Evolutionary conservation across 2,888 invertebrate genomes (phyloP).

Genomic region (Stegana nigrithorax): DNA sequence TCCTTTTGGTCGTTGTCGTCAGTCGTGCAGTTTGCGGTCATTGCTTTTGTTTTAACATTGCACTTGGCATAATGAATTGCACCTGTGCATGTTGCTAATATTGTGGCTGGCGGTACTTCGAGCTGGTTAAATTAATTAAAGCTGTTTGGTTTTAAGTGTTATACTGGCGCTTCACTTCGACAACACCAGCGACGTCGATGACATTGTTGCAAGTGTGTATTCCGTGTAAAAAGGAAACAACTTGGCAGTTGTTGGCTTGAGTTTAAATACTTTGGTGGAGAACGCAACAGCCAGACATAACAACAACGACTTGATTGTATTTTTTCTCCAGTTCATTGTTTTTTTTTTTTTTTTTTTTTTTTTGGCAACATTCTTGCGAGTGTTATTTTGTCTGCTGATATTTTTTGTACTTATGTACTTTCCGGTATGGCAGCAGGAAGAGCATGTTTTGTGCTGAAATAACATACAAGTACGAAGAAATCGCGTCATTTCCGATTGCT

Average conservation of each 20-base stretch:
- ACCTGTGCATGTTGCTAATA: conserved; percentile 56
- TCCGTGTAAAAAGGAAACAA: conserved; percentile 7
- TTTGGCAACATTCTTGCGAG: neutral
- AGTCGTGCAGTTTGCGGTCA: too few relatives aligned
- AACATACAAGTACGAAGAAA: neutral
- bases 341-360: neutral
- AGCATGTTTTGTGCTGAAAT: conserved; percentile 25
- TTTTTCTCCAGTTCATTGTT: neutral
- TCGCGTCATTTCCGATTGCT: conserved; percentile 44
- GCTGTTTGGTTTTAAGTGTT: too few relatives aligned
- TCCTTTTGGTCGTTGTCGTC: conserved; percentile 17
- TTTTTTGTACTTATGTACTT: neutral
- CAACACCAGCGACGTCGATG: too few relatives aligned
- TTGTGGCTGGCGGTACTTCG: conserved; percentile 26
- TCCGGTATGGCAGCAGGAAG: neutral
- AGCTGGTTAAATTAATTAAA: conserved; percentile 34
- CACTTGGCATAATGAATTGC: conserved; percentile 51
- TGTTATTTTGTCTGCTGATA: neutral
- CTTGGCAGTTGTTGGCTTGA: conserved; percentile 3
- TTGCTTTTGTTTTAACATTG: conserved; percentile 17
- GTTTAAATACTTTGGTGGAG: neutral
- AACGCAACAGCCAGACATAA: neutral
- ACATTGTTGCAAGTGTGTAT: neutral
- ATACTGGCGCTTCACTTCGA: too few relatives aligned
- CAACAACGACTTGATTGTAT: neutral